Percentiles rank a stretch among this genome's conserved stretches.
Conservation (phyloP, 1,140 invertebrate genomes). For the Lepidurus arcticus region DNA sequence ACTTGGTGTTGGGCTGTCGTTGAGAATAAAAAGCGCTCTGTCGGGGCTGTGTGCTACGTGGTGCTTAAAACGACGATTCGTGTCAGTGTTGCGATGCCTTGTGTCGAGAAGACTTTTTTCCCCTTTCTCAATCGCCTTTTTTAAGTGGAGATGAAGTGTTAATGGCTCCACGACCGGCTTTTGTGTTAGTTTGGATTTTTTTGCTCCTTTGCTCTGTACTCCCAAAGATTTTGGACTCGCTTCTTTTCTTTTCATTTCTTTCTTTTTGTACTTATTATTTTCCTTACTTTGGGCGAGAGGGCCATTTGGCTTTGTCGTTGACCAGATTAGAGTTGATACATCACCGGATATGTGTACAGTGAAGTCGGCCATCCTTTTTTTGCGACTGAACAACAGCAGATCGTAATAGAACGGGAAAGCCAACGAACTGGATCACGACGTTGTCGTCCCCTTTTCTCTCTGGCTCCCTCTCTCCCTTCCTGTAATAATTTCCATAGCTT, state of each 20-base stretch:
- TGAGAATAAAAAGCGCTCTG: too few relatives aligned
- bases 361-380: neutral
- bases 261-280: neutral
- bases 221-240: neutral
- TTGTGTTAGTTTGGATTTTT: neutral
- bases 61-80: too few relatives aligned
- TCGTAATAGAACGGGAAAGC: neutral
- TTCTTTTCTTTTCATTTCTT: neutral
- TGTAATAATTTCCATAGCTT: neutral
- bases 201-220: neutral
- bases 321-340: constrained; percentile 14
- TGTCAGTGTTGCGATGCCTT: too few relatives aligned
- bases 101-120: too few relatives aligned
- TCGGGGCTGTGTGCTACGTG: too few relatives aligned
- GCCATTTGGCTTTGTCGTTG: neutral
- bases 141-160: neutral
- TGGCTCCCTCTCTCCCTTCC: neutral
- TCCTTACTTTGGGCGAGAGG: neutral
- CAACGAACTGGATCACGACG: constrained; percentile 1
- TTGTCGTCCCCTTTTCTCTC: neutral
- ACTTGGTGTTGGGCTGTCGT: too few relatives aligned
- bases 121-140: neutral
- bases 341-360: neutral
- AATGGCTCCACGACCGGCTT: neutral
- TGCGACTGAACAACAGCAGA: constrained; percentile 2